Evolutionary conservation across 2,113 vertebrate genomes (phyloP), one percentile per base, ranked within the genome.

Genomic region (Pungitius pungitius): DNA sequence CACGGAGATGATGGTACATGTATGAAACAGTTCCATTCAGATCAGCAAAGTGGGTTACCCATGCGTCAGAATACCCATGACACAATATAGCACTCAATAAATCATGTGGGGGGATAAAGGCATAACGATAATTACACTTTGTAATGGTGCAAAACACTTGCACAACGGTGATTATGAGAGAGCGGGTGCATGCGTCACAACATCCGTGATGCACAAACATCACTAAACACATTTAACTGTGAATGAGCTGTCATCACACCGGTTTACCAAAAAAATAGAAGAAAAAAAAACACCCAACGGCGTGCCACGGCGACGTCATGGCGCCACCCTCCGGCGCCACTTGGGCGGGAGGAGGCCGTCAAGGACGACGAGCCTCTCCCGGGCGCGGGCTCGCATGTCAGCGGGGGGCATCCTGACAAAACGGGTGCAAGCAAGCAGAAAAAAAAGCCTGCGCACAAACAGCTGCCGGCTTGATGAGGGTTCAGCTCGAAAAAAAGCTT

Each of bases 361-460:
- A 63, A 78, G 74, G 70, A 83, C 66, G 74, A 87, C 74, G 69
- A 57, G 64, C 18, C 40, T 22, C 63, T 73, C 62, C 3, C 62
- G n/a, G 22, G 64, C 52, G 61, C 8, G 60, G 59, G 77, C 65
- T 68, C 22, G 13, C 30, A 0, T 78, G 69, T 68, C 84, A 71
- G 60, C 33, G n/a, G 0, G 81, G 74, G 69, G 69, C 10, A 61
- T 68, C 74, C 72, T 60, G 64, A 67, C 73, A 60, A 62, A 56
- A 70, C 60, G 58, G 8, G 61, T n/a, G 61, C 61, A n/a, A 1
- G 0, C 66, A 24, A 0, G 26, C 51, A 49, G 66, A 49, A 68
- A 68, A 42, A 51, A 69, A 45, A n/a, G n/a, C n/a, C 45, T 58
- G 35, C 18, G 40, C 39, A 52, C 73, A 64, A 73, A 68, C 80